Percentiles rank a stretch among this genome's conserved stretches.
phyloP scores from a whole-genome alignment of 2,888 invertebrate species.

The Thysanoteuthis rhombus region DNA sequence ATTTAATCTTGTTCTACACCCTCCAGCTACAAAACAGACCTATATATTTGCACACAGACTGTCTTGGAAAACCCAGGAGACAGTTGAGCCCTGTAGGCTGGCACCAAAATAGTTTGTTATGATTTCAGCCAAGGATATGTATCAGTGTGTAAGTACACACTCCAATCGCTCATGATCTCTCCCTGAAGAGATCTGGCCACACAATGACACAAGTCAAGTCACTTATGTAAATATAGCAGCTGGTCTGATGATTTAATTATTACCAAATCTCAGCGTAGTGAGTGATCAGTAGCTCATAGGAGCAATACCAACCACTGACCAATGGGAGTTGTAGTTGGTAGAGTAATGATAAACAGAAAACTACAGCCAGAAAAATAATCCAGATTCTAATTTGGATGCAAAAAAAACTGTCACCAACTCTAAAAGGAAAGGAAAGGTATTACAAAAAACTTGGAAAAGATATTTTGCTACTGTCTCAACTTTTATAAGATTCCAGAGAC shows the following conservation, averaged over 20 bases:
- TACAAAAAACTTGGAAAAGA: not conserved
- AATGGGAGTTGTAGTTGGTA: not conserved
- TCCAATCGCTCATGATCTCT: not conserved
- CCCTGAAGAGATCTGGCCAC: not conserved
- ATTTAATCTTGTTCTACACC: not conserved
- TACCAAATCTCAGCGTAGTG: not conserved
- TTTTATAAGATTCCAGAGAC: too few relatives aligned
- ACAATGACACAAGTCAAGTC: not conserved
- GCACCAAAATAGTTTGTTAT: not conserved
- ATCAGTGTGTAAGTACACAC: not conserved
- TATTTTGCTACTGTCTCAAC: not conserved
- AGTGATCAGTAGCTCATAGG: not conserved
- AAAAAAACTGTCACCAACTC: not conserved
- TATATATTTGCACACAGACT: not conserved
- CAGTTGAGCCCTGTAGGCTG: not conserved
- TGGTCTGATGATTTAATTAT: not conserved
- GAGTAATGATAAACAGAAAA: not conserved
- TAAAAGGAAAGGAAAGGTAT: not conserved
- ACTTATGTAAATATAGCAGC: slow-evolving; percentile 12
- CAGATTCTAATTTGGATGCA: not conserved
- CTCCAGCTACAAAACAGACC: not conserved
- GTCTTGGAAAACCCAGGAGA: not conserved
- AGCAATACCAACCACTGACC: not conserved
- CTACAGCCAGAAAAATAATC: not conserved
- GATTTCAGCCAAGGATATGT: not conserved